phyloP scores from a whole-genome alignment of 2,888 invertebrate genomes.

The Caenorhabditis angaria region DNA sequence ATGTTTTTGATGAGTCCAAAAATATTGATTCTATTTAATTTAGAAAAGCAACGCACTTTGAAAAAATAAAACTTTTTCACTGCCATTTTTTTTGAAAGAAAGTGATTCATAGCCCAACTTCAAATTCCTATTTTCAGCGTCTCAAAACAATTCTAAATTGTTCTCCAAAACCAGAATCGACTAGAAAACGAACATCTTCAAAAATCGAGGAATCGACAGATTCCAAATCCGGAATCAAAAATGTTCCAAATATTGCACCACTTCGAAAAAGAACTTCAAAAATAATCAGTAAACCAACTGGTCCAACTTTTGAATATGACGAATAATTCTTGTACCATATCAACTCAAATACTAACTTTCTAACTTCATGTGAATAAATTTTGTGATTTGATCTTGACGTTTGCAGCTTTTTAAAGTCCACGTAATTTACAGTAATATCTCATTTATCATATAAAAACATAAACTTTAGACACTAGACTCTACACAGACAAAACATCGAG shows the following conservation, averaged over 20 bases:
- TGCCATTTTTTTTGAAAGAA: neutral
- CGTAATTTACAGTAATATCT: neutral
- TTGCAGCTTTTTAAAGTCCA: neutral
- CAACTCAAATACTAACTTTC: neutral
- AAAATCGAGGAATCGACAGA: slow-evolving; percentile 18
- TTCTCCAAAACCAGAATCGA: slow-evolving; percentile 20
- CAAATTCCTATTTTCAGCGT: slow-evolving; percentile 37
- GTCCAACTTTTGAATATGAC: slow-evolving; percentile 30
- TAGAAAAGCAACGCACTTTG: neutral
- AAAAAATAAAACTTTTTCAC: neutral
- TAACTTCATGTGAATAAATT: neutral
- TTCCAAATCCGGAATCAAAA: slow-evolving; percentile 11
- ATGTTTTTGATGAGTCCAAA: neutral
- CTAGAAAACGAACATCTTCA: slow-evolving; percentile 32
- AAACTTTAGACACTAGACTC: neutral
- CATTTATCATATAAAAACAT: slow-evolving; percentile 2
- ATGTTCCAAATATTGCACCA: slow-evolving; percentile 19
- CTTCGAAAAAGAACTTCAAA: slow-evolving; percentile 27
- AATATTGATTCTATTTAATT: neutral
- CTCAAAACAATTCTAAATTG: slow-evolving; percentile 28
- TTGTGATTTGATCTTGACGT: no score
- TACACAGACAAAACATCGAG: neutral
- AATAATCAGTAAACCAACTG: slow-evolving; percentile 23
- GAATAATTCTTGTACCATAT: slow-evolving; percentile 1
- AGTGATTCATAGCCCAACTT: no score